A percentile compares a stretch with the other conserved stretches of the same genome.
Conservation (phyloP, 2,888 invertebrate genomes). For the Limenitis camilla region DNA sequence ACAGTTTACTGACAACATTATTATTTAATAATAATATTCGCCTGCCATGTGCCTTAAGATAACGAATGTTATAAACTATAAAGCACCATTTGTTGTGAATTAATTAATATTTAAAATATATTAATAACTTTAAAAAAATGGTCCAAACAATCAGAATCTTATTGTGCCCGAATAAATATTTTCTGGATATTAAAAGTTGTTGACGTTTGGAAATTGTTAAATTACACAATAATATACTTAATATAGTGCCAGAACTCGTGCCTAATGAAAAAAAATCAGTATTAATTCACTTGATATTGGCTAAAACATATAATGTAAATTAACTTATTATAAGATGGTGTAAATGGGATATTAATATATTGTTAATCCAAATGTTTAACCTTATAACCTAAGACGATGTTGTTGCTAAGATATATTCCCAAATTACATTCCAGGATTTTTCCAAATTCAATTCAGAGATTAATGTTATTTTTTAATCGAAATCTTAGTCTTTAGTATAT, state of each 20-base stretch:
- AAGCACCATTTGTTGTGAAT: too few relatives aligned
- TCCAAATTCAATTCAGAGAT: neutral
- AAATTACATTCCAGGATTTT: constrained; percentile 6
- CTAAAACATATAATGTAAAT: constrained; percentile 4
- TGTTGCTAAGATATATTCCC: neutral
- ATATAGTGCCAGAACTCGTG: constrained; percentile 27
- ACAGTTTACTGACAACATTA: too few relatives aligned
- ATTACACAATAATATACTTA: neutral
- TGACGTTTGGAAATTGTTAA: too few relatives aligned
- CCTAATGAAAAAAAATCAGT: constrained; percentile 32
- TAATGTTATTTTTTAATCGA: neutral
- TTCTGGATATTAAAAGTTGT: too few relatives aligned
- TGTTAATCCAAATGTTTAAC: constrained; percentile 3
- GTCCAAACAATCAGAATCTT: too few relatives aligned
- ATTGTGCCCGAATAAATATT: too few relatives aligned
- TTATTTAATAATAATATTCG: too few relatives aligned
- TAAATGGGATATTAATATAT: neutral
- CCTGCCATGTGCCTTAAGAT: too few relatives aligned
- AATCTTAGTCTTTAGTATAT: too few relatives aligned
- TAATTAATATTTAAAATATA: too few relatives aligned
- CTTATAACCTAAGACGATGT: neutral
- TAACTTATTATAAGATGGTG: neutral
- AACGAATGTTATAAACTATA: too few relatives aligned
- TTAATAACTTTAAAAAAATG: too few relatives aligned
- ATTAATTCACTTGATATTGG: constrained; percentile 27